Percentiles rank a stretch among this genome's conserved stretches.
Evolutionary conservation across 2,113 vertebrate species (phyloP).

Genomic region (Atherinomorus stipes): DNA sequence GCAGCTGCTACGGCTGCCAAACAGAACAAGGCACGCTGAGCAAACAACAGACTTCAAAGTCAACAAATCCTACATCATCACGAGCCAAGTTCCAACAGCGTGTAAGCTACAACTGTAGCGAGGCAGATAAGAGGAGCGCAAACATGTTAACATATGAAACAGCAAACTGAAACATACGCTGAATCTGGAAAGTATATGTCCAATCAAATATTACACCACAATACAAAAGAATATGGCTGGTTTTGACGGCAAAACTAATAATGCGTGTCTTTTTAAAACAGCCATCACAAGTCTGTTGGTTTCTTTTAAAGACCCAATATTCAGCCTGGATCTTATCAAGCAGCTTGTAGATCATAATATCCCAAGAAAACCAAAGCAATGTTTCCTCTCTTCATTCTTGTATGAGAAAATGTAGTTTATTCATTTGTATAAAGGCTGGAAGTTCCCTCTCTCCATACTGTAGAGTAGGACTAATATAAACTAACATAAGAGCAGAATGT

Average conservation of each 20-base stretch:
- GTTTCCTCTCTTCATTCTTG: too few relatives aligned
- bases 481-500: too few relatives aligned
- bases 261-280: background rate
- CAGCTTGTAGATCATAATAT: too few relatives aligned
- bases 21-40: conserved; percentile 34
- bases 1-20: conserved; percentile 45
- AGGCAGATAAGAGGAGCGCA: conserved; percentile 18
- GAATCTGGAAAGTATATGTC: background rate
- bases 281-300: background rate
- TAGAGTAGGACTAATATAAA: too few relatives aligned
- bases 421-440: too few relatives aligned
- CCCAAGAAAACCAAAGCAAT: too few relatives aligned
- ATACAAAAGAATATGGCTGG: background rate
- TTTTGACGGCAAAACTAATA: background rate
- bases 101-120: conserved; percentile 43
- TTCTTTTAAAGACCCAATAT: background rate
- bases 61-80: conserved; percentile 58
- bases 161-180: conserved; percentile 24
- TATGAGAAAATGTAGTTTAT: too few relatives aligned
- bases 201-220: background rate
- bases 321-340: too few relatives aligned
- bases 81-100: conserved; percentile 47
- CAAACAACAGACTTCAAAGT: conserved; percentile 70
- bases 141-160: conserved; percentile 49
- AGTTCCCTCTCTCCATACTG: too few relatives aligned